phyloP scores from a whole-genome alignment of 1,140 invertebrate species.

The Drosophila serrata region DNA sequence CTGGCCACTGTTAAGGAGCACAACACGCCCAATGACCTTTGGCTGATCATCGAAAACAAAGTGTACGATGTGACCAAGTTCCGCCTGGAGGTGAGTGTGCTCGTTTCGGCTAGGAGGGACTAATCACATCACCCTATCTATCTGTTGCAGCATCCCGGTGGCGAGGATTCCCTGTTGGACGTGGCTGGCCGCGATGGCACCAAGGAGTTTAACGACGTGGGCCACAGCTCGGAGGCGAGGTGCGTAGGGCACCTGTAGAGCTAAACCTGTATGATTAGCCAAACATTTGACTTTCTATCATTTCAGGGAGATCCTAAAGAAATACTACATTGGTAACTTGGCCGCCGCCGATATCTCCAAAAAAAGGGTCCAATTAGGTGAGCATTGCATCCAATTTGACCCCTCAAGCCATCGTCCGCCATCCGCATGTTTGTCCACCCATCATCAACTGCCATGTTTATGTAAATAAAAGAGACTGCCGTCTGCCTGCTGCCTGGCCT shows the following conservation, averaged over 20 bases:
- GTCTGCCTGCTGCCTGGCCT: slow-evolving; percentile 15
- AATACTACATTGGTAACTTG: slow-evolving; percentile 94
- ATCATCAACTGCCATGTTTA: not conserved
- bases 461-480: slow-evolving; percentile 25
- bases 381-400: slow-evolving; percentile 8
- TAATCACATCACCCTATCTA: not conserved
- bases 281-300: not conserved
- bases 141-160: slow-evolving; percentile 92
- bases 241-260: slow-evolving; percentile 77
- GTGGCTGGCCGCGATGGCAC: slow-evolving; percentile 92
- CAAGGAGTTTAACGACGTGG: slow-evolving; percentile 94
- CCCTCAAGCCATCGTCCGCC: not conserved
- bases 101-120: not conserved
- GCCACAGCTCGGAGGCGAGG: slow-evolving; percentile 93
- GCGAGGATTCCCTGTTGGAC: slow-evolving; percentile 92
- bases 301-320: slow-evolving; percentile 92
- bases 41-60: slow-evolving; percentile 88
- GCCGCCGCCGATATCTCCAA: slow-evolving; percentile 75
- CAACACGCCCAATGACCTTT: slow-evolving; percentile 86
- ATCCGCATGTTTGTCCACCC: slow-evolving; percentile 7
- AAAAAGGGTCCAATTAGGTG: slow-evolving; percentile 63
- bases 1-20: slow-evolving; percentile 87
- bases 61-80: slow-evolving; percentile 90
- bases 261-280: not conserved
- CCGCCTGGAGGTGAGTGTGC: slow-evolving; percentile 87